A percentile compares a stretch with the other conserved stretches of the same genome.
Conservation (phyloP, 2,113 vertebrate species). For the Platichthys flesus region DNA sequence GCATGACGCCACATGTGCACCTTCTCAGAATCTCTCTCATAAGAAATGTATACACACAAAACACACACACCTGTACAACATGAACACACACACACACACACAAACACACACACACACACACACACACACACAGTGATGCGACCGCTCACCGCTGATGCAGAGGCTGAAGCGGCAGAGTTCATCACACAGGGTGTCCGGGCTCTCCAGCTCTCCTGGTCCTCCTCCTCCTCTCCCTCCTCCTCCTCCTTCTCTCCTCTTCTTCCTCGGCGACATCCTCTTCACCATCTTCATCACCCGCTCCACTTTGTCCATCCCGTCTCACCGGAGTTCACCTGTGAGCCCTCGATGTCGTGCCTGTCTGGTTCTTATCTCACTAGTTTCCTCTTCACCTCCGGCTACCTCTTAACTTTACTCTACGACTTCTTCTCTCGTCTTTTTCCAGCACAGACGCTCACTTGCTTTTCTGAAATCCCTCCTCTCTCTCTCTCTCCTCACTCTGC, state of each 20-base stretch:
- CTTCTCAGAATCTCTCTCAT: no score
- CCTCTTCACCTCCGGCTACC: not conserved
- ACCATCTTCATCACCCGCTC: constrained; percentile 78
- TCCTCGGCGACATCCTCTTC: constrained; percentile 77
- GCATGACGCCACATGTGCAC: not conserved
- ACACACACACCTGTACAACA: not conserved
- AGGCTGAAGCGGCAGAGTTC: constrained; percentile 75
- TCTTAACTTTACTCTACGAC: constrained; percentile 36
- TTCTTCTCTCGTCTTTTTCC: not conserved
- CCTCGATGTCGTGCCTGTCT: not conserved
- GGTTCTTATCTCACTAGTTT: not conserved
- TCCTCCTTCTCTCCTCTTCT: constrained; percentile 66
- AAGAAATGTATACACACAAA: not conserved
- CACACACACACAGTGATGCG: constrained; percentile 7
- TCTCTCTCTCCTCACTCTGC: not conserved
- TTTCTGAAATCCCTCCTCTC: constrained; percentile 11
- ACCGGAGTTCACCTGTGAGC: not conserved
- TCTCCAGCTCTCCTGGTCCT: constrained; percentile 64
- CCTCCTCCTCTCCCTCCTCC: constrained; percentile 40
- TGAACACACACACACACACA: constrained; percentile 7
- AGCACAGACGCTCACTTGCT: not conserved
- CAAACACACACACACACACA: constrained; percentile 19
- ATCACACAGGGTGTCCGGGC: constrained; percentile 73
- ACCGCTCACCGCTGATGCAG: constrained; percentile 70
- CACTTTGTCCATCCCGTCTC: constrained; percentile 71